Percentiles rank a stretch among this genome's conserved stretches.
These are phyloP conservation scores for Orchesellides sinensis DNA, from an alignment of 2,888 invertebrate genomes.

Conservation along the genomic window DNA sequence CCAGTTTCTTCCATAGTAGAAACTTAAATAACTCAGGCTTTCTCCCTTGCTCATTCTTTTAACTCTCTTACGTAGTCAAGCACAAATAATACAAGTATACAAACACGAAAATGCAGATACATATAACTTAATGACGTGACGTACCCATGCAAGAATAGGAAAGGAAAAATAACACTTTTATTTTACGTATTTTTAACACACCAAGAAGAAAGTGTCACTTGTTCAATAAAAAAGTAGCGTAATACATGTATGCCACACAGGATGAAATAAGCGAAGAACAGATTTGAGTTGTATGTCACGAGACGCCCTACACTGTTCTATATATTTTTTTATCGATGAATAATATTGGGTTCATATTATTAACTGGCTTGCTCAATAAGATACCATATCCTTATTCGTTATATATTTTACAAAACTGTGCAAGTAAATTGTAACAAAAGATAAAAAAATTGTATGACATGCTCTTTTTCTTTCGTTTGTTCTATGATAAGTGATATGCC, in stretches of 20 bases:
- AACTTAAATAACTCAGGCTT: not conserved
- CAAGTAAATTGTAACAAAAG: not conserved
- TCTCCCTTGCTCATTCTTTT: conserved; percentile 2
- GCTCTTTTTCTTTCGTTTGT: not conserved
- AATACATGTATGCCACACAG: conserved; percentile 18
- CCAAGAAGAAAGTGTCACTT: conserved; percentile 31
- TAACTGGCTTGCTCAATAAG: not conserved
- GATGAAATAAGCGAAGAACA: conserved; percentile 12
- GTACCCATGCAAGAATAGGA: not conserved
- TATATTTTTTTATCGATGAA: conserved; percentile 18
- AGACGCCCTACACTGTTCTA: not conserved
- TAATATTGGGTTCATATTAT: not conserved
- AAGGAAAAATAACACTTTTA: not conserved
- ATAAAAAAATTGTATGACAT: not conserved
- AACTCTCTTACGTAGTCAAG: not conserved
- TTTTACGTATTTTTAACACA: not conserved
- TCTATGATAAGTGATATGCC: not conserved
- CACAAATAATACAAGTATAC: conserved; percentile 1
- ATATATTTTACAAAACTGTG: not conserved
- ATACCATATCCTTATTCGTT: not conserved
- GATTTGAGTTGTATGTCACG: conserved; percentile 17
- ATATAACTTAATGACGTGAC: no score
- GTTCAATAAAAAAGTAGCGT: conserved; percentile 31
- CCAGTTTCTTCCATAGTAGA: no score
- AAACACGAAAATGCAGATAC: not conserved